Base-by-base conservation (phyloP, 2,113 vertebrate species). In the Ochotona princeps region DNA sequence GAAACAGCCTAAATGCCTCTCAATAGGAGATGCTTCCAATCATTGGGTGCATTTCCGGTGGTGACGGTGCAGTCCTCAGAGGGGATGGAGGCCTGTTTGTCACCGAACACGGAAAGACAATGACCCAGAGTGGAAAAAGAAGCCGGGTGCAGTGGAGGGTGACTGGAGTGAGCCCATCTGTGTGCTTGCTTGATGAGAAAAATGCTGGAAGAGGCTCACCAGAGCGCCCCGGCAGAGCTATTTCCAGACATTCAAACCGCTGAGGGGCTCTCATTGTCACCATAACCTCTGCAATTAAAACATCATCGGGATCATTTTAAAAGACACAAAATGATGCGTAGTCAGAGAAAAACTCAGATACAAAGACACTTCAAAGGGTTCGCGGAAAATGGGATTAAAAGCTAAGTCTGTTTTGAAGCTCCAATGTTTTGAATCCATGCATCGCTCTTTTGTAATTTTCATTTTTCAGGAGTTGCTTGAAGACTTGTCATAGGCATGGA, bases 1-100 rank as follows among this genome's bases (percentile, higher is more conserved):
- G 94, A 93, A 93, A 79, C 7, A 10, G 32, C 38, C 65, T 66
- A 14, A 57, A 30, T 65, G 57, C 69, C 90, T 72, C 87, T 95
- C 44, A 30, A 47, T 15, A 49, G 73, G 80, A 67, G 57, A 57
- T n/a, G 7, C 73, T 20, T 90, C 79, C 2, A 17, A 75, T 80
- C 61, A 72, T 75, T 61, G 65, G 88, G n/a, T 70, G 65, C 47
- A 35, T 94, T 87, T 86, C 73, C 82, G 94, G 10, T 76, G 32
- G 2, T 93, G 88, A 79, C 74, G 38, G 0, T 78, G 66, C 28
- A 20, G 60, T 61, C 54, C 15, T 90, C 63, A 26, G 81, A 82
- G 87, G 92, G 73, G 47, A 74, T 70, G 38, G 30, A 60, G 32
- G 47, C 61, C 72, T 73, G 57, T 87, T 93, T 88, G 69, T 83